A percentile compares a stretch with the other conserved stretches of the same genome.
phyloP scores from a whole-genome alignment of 1,140 invertebrate species.

The Calephelis nemesis region DNA sequence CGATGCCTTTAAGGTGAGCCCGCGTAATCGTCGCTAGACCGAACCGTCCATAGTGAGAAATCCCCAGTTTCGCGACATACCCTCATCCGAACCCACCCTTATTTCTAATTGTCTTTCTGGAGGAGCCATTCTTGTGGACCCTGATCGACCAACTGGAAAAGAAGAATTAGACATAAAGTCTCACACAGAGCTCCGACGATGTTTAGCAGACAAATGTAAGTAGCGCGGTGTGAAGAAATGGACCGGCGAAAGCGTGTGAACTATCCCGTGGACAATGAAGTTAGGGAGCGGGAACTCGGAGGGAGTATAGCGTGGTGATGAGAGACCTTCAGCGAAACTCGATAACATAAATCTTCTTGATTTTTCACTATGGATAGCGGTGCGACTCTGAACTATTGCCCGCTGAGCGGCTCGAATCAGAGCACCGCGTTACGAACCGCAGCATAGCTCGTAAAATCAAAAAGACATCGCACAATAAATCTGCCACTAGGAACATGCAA shows the following conservation, averaged over 20 bases:
- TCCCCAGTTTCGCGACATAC: conserved; percentile 73
- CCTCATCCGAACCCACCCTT: conserved; percentile 69
- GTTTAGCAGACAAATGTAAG: conserved; percentile 62
- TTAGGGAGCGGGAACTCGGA: conserved; percentile 32
- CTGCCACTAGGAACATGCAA: conserved; percentile 47
- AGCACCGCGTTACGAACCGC: conserved; percentile 39
- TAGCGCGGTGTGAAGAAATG: conserved; percentile 71
- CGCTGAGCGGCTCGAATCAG: conserved; percentile 22
- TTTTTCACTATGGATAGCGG: conserved; percentile 71
- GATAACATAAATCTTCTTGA: conserved; percentile 58
- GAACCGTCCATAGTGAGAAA: conserved; percentile 75
- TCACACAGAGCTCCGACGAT: conserved; percentile 58
- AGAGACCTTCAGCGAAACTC: conserved; percentile 77
- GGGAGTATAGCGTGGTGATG: conserved; percentile 56
- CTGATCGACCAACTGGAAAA: conserved; percentile 79
- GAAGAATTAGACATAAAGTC: conserved; percentile 76
- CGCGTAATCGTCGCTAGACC: conserved; percentile 61
- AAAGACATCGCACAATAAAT: conserved; percentile 69
- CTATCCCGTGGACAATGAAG: conserved; percentile 54
- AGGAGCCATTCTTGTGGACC: conserved; percentile 77
- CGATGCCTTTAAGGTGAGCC: conserved; percentile 77
- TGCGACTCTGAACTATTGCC: conserved; percentile 42
- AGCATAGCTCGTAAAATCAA: conserved; percentile 62
- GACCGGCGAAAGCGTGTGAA: conserved; percentile 66
- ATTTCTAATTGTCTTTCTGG: conserved; percentile 78